Conservation (phyloP, 2,888 invertebrate species). For the Dynastes hyllus region DNA sequence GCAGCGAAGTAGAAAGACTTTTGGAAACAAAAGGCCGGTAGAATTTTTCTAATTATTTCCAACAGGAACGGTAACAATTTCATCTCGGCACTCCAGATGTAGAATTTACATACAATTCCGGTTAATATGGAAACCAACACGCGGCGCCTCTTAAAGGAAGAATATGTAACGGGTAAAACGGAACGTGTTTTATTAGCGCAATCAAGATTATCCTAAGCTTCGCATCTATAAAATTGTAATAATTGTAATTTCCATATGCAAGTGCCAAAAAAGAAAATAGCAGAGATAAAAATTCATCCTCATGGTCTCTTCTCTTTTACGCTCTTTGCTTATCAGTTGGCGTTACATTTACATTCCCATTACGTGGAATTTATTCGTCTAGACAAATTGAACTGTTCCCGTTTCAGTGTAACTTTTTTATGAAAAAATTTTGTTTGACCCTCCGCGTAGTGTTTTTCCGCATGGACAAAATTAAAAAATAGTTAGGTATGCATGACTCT, state of each 20-base stretch:
- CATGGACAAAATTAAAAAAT: too few relatives aligned
- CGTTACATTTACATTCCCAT: constrained; percentile 50
- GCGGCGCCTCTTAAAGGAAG: constrained; percentile 6
- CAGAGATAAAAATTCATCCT: constrained; percentile 20
- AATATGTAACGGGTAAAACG: constrained; percentile 22
- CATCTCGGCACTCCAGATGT: neutral
- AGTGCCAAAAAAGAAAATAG: constrained; percentile 28
- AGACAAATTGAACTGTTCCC: constrained; percentile 47
- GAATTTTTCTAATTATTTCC: constrained; percentile 46
- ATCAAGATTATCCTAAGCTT: constrained; percentile 48
- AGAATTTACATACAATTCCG: constrained; percentile 46
- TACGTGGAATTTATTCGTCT: constrained; percentile 49
- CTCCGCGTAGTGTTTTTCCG: too few relatives aligned
- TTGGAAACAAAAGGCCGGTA: neutral
- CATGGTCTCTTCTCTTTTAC: neutral
- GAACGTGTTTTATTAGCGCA: constrained; percentile 49
- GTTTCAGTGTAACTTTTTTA: neutral
- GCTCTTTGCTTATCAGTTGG: constrained; percentile 46
- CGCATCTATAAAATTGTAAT: constrained; percentile 48
- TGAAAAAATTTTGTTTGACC: neutral
- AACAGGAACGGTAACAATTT: constrained; percentile 27
- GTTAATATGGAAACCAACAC: constrained; percentile 21
- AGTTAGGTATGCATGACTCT: too few relatives aligned
- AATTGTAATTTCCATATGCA: constrained; percentile 49
- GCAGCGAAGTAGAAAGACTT: constrained; percentile 19